A percentile compares a stretch with the other conserved stretches of the same genome.
These are phyloP conservation scores for Embidobia sp. DNA, from an alignment of 2,888 invertebrate genomes.

Conservation along the genomic window DNA sequence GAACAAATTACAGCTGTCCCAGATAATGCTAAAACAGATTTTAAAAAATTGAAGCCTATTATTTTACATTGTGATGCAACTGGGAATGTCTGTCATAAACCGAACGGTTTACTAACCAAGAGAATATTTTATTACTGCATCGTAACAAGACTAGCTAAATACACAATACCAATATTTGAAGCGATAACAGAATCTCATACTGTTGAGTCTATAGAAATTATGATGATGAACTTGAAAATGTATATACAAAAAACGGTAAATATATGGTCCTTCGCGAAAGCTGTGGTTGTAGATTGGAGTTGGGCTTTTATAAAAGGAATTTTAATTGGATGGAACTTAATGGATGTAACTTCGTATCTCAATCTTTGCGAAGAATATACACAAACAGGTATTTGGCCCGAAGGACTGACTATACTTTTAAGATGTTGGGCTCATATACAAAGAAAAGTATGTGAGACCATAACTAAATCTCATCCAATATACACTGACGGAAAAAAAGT, in stretches of 20 bases:
- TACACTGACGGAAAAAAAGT: too few relatives aligned
- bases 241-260: constrained; percentile 34
- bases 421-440: constrained; percentile 60
- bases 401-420: constrained; percentile 30
- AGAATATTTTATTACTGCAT: constrained; percentile 52
- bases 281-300: constrained; percentile 50
- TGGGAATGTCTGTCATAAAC: constrained; percentile 42
- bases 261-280: constrained; percentile 41
- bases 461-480: too few relatives aligned
- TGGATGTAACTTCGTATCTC: constrained; percentile 35
- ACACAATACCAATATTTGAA: constrained; percentile 25
- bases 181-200: constrained; percentile 34
- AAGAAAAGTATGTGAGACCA: constrained; percentile 52
- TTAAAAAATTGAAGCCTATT: not conserved
- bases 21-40: not conserved
- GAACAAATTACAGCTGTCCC: constrained; percentile 17
- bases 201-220: too few relatives aligned
- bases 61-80: constrained; percentile 61
- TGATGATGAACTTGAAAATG: too few relatives aligned
- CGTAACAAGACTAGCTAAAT: not conserved
- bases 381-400: not conserved
- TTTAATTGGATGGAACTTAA: constrained; percentile 36
- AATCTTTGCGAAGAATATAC: constrained; percentile 29
- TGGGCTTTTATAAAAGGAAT: constrained; percentile 53
- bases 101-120: constrained; percentile 18